Evolutionary conservation across 2,113 vertebrate species (phyloP).

Genomic region (Tinamus guttatus): DNA sequence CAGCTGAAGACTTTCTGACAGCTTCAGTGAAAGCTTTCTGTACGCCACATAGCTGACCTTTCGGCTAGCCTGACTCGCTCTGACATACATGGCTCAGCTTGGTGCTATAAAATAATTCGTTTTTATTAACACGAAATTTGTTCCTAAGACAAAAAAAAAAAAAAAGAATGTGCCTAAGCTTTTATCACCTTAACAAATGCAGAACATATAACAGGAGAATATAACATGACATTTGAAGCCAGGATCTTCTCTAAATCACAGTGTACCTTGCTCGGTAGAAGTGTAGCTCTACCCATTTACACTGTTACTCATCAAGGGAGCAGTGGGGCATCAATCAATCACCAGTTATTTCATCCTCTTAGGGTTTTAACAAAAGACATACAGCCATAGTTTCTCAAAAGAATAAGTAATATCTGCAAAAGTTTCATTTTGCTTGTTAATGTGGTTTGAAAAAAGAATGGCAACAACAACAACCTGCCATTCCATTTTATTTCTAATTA

Average conservation of each 20-base stretch:
- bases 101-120: neutral
- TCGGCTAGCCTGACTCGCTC: neutral
- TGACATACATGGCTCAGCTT: neutral
- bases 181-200: neutral
- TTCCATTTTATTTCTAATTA: conserved; percentile 38
- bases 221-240: neutral
- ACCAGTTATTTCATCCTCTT: neutral
- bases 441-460: neutral
- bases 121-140: neutral
- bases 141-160: neutral
- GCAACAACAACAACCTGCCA: neutral
- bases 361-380: neutral
- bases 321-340: neutral
- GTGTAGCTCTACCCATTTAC: neutral
- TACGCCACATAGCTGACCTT: neutral
- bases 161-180: neutral
- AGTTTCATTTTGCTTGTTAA: neutral
- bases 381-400: neutral
- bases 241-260: neutral
- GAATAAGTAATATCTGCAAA: neutral
- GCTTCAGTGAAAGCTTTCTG: neutral
- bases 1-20: neutral
- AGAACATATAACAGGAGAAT: neutral
- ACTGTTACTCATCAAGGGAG: neutral
- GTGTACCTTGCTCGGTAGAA: neutral